Evolutionary conservation across 2,113 vertebrate species (phyloP), one percentile per base, ranked within the genome.

Genomic region (Rhabdomys dilectus): DNA sequence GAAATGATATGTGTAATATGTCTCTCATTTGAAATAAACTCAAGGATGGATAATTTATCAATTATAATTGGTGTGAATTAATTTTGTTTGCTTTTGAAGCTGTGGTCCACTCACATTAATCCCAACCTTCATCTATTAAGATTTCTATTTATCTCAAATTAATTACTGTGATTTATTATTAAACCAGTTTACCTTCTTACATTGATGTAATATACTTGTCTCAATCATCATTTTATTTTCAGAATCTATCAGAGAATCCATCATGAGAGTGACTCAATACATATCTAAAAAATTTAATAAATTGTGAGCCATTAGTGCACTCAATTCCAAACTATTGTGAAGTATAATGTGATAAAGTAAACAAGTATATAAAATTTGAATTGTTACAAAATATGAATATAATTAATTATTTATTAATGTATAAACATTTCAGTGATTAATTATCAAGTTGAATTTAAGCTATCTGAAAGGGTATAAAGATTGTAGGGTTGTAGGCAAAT

Each of bases 401-500:
- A 88, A 84, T 62, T 73, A 19, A 73, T 73, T 15, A 73, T 39
- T 22, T 39, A 36, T 93, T 88, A 48, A 58, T 31, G n/a, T 60
- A 68, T 53, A 53, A 45, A 45, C 64, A 94, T 72, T 90, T 90
- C 19, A 77, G 80, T 84, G 1, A 86, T 92, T 51, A 87, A 89
- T 60, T 85, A 11, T 31, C 15, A 91, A 91, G 15, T 0, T 45
- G 53, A 45, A 64, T 80, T 97, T 88, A 88, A 94, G 89, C 51
- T 42, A 6, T 39, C 22, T 93, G 56, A 45, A 17, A 73, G 53
- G 4, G 29, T 91, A 39, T 86, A 16, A 90, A 36, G n/a, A 39
- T 73, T 73, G 72, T 73, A 39, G 19, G 4, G 8, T 22, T 39
- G 3, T 22, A 39, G 72, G n/a, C 72, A 73, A 73, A 73, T 39